A percentile compares a stretch with the other conserved stretches of the same genome.
Conservation (phyloP, 2,113 vertebrate species). For the Istiophorus platypterus region DNA sequence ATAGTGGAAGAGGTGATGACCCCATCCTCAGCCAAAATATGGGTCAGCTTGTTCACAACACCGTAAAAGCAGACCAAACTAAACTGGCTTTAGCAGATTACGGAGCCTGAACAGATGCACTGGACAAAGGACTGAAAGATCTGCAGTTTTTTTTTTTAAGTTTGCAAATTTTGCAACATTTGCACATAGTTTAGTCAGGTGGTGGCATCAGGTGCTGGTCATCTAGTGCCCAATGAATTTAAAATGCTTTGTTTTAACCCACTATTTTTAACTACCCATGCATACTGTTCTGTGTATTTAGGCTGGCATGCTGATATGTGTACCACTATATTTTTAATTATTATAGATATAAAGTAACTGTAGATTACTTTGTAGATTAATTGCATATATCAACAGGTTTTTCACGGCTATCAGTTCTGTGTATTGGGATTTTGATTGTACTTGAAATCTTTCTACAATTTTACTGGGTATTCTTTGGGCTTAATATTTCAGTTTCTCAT, state of each 20-base stretch:
- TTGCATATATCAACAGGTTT: not conserved
- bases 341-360: too few relatives aligned
- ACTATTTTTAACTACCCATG: too few relatives aligned
- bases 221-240: too few relatives aligned
- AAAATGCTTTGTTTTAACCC: too few relatives aligned
- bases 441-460: not conserved
- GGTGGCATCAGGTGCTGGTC: too few relatives aligned
- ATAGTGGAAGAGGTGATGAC: not conserved
- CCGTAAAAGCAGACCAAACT: constrained; percentile 47
- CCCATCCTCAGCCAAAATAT: constrained; percentile 27
- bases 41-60: constrained; percentile 58
- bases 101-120: constrained; percentile 67
- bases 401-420: not conserved
- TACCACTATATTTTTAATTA: too few relatives aligned
- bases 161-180: too few relatives aligned
- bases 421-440: not conserved
- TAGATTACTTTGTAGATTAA: too few relatives aligned
- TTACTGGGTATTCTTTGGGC: not conserved
- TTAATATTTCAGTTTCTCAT: not conserved
- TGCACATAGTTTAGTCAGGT: too few relatives aligned
- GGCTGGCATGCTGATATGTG: too few relatives aligned
- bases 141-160: constrained; percentile 45
- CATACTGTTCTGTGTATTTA: too few relatives aligned
- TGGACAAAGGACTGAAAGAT: constrained; percentile 35
- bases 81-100: constrained; percentile 81